A percentile compares a stretch with the other conserved stretches of the same genome.
phyloP scores from a whole-genome alignment of 2,113 vertebrate genomes.

The Montifringilla adamsi region DNA sequence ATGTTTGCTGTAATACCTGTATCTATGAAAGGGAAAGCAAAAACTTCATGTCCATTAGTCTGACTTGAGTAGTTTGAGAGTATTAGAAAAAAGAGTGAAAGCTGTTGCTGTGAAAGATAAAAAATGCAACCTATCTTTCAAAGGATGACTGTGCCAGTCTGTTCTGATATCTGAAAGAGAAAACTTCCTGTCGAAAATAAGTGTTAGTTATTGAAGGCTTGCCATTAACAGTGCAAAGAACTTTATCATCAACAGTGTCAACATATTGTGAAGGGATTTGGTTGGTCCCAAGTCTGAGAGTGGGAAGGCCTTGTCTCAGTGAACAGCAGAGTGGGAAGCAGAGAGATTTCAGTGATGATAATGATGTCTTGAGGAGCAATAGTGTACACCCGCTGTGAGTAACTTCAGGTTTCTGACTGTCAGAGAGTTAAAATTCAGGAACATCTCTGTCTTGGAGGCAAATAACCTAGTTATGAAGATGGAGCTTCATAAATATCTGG shows the following conservation, averaged over 20 bases:
- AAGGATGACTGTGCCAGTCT: neutral
- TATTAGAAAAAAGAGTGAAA: neutral
- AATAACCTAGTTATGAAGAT: neutral
- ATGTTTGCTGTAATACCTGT: neutral
- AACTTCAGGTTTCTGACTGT: neutral
- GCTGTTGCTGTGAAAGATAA: neutral
- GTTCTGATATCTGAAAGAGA: neutral
- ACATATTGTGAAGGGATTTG: neutral
- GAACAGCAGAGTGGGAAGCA: neutral
- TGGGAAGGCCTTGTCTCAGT: neutral
- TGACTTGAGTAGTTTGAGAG: neutral
- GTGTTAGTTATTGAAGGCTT: neutral
- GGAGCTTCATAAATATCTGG: neutral
- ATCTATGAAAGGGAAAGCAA: neutral
- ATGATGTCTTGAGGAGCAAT: neutral
- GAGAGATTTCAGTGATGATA: neutral
- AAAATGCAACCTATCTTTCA: neutral
- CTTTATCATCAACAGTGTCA: neutral
- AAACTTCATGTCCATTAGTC: rapidly evolving
- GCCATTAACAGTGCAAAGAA: neutral
- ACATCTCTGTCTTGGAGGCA: neutral
- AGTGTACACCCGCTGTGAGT: neutral
- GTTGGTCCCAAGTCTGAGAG: neutral
- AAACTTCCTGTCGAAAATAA: neutral
- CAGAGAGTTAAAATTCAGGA: neutral